A percentile compares a stretch with the other conserved stretches of the same genome.
phyloP scores from a whole-genome alignment of 2,888 invertebrate species.

The Harpalus rubripes region DNA sequence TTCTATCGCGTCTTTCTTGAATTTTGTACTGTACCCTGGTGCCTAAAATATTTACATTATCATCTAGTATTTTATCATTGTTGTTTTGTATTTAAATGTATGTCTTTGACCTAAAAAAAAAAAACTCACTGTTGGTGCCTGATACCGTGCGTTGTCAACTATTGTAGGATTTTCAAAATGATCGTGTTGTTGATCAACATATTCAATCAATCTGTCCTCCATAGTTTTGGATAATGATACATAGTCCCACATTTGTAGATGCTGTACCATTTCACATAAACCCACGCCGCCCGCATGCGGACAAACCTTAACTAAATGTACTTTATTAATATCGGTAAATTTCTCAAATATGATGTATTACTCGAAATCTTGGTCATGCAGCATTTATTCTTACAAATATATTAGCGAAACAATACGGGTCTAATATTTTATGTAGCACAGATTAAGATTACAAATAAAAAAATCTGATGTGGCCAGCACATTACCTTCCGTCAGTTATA shows the following conservation, averaged over 20 bases:
- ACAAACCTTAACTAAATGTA: conserved; percentile 88
- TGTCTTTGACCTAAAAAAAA: too few species aligned
- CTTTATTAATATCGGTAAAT: neutral
- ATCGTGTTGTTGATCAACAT: conserved; percentile 93
- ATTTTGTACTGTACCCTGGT: conserved; percentile 91
- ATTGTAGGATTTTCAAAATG: conserved; percentile 89
- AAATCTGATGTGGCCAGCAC: too few species aligned
- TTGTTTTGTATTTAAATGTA: too few species aligned
- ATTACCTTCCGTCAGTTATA: too few species aligned
- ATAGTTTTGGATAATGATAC: conserved; percentile 85
- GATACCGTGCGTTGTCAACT: conserved; percentile 85
- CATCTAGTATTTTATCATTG: neutral
- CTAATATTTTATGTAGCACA: too few species aligned
- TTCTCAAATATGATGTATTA: too few species aligned
- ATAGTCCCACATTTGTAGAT: conserved; percentile 94
- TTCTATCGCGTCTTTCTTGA: conserved; percentile 84
- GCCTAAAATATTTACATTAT: conserved; percentile 75
- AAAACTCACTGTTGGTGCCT: conserved; percentile 84
- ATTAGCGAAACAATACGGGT: too few species aligned
- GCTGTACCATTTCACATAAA: conserved; percentile 95
- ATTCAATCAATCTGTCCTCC: conserved; percentile 89
- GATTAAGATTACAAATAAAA: too few species aligned
- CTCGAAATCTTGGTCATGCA: too few species aligned
- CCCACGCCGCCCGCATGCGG: conserved; percentile 98
- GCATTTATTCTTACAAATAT: too few species aligned